Evolutionary conservation across 2,888 invertebrate genomes (phyloP).

Genomic region (Apodemia zela): DNA sequence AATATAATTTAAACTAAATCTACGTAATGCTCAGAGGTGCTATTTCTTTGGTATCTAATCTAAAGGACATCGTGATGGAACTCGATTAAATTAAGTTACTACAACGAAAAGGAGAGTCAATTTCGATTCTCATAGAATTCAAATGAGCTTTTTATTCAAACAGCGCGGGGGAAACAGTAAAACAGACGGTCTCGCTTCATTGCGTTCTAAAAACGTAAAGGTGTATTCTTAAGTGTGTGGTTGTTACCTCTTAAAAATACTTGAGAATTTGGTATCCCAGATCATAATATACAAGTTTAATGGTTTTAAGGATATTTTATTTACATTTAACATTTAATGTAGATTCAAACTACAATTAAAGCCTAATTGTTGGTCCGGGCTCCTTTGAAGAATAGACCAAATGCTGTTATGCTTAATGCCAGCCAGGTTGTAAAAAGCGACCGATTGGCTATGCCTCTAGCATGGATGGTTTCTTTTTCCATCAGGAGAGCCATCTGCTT

Average conservation of each 20-base stretch:
- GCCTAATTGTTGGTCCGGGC: no score
- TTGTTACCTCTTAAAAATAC: slow-evolving; percentile 30
- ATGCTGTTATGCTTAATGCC: no score
- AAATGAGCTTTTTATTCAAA: slow-evolving; percentile 79
- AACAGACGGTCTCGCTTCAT: slow-evolving; percentile 58
- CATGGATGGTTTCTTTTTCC: no score
- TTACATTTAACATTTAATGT: no score
- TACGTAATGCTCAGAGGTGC: slow-evolving; percentile 21
- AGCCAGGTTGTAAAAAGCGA: no score
- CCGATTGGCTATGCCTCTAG: no score
- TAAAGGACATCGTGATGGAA: slow-evolving; percentile 65
- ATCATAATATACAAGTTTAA: no score
- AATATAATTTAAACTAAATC: slow-evolving; percentile 8
- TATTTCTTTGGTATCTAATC: slow-evolving; percentile 48
- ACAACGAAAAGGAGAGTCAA: slow-evolving; percentile 71
- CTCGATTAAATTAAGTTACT: slow-evolving; percentile 78
- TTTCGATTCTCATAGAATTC: slow-evolving; percentile 77
- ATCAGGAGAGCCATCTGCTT: no score
- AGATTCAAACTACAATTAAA: no score
- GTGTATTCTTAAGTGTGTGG: slow-evolving; percentile 46
- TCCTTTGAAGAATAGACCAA: no score
- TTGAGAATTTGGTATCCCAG: background rate
- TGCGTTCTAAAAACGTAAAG: slow-evolving; percentile 48
- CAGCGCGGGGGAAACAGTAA: slow-evolving; percentile 62
- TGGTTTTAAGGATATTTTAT: no score